A percentile compares a stretch with the other conserved stretches of the same genome.
phyloP scores from a whole-genome alignment of 1,140 invertebrate genomes.

The Cotesia chilonis region DNA sequence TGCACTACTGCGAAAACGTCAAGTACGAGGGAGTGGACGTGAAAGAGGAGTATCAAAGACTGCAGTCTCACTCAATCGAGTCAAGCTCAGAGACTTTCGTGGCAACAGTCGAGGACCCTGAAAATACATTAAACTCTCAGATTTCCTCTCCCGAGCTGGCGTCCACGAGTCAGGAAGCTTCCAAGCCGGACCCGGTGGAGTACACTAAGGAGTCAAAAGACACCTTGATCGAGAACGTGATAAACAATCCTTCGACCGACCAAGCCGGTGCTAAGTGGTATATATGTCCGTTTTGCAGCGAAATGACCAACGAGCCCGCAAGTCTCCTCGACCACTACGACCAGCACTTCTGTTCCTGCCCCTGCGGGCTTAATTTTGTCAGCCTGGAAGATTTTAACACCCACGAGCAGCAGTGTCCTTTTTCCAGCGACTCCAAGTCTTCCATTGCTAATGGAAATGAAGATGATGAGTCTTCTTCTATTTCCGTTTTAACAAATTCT shows the following conservation, averaged over 20 bases:
- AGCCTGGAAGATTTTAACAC: conserved; percentile 60
- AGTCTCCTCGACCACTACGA: conserved; percentile 65
- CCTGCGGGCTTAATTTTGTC: conserved; percentile 63
- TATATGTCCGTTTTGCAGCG: conserved; percentile 67
- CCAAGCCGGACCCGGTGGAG: conserved; percentile 52
- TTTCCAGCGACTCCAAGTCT: conserved; percentile 42
- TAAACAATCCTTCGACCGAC: conserved; percentile 59
- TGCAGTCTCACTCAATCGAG: conserved; percentile 39
- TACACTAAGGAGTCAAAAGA: conserved; percentile 56
- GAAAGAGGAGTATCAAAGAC: conserved; percentile 55
- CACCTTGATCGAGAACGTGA: conserved; percentile 51
- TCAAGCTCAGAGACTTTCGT: conserved; percentile 38
- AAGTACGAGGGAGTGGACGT: conserved; percentile 55
- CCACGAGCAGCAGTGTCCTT: conserved; percentile 60
- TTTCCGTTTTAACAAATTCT: conserved; percentile 11
- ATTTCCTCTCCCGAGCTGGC: conserved; percentile 45
- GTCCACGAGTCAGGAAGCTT: conserved; percentile 54
- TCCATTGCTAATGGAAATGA: conserved; percentile 40
- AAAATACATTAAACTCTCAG: conserved; percentile 38
- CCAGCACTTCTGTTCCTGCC: conserved; percentile 65
- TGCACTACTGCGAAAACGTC: conserved; percentile 57
- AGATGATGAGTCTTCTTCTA: conserved; percentile 35
- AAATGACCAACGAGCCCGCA: conserved; percentile 62
- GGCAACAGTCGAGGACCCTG: conserved; percentile 40
- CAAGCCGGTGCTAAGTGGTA: conserved; percentile 61